Evolutionary conservation across 2,888 invertebrate species (phyloP), one percentile per base, ranked within the genome.

Genomic region (Petrolisthes manimaculis): DNA sequence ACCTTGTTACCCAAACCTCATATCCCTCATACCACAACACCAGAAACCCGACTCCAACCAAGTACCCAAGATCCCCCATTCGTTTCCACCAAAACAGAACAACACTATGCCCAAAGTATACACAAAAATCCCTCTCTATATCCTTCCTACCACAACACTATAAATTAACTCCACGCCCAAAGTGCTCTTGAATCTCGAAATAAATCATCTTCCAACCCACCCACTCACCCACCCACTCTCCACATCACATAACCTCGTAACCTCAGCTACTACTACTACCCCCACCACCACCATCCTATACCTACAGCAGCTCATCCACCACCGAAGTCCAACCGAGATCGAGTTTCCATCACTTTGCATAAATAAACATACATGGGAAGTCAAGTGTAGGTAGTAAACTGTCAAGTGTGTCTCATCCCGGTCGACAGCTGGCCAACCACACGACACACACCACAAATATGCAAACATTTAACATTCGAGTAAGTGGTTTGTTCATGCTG

Each of bases 271-370:
- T 18, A 61, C 61, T 14, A 9, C 61, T 18, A 9, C 9, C 61
- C 1, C 61, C 9, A 61, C 1, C 18, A 9, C 18, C 61, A 61
- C 3, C 61, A 61, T 61, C 61, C 61, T 12, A 9, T 9, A 9
- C 9, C 12, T 18, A 61, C 61, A 61, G 61, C 61, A 61, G 9
- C 61, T 18, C 9, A 61, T 12, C 61, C 61, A 9, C 61, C 9
- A 18, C 61, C 9, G 12, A 61, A 18, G 12, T 61, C 61, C 61
- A 12, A 9, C 18, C 61, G 3, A 61, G 61, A 54, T 80, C 80
- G 55, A 80, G 80, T 80, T 80, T 56, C 80, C 80, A 4, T 80
- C 80, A 80, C 55, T 56, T 54, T 55, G 80, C 80, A 80, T 80
- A 80, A 55, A 80, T 24, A 55, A 80, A 80, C 80, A 80, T 6